phyloP scores from a whole-genome alignment of 2,888 invertebrate species.

The Eupithecia abbreviata region DNA sequence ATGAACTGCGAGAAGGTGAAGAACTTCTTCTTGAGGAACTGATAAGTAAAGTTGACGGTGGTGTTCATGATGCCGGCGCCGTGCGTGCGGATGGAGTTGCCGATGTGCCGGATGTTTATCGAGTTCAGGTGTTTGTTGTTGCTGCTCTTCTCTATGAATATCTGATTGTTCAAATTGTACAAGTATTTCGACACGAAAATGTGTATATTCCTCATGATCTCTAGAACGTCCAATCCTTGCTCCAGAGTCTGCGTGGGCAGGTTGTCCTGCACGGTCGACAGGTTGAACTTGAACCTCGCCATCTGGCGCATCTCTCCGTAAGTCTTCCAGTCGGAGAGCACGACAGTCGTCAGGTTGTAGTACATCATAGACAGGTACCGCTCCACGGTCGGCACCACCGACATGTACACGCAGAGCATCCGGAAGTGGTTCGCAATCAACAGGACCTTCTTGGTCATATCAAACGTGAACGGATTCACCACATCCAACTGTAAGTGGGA shows the following conservation, averaged over 20 bases:
- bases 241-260: constrained; percentile 98
- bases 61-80: constrained; percentile 98
- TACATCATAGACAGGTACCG: constrained; percentile 97
- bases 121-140: constrained; percentile 97
- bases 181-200: constrained; percentile 96
- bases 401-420: constrained; percentile 83
- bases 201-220: constrained; percentile 98
- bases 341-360: constrained; percentile 98
- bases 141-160: constrained; percentile 96
- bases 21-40: constrained; percentile 96
- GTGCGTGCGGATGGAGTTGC: constrained; percentile 98
- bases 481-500: constrained; percentile 92
- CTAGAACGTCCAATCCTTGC: constrained; percentile 97
- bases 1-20: constrained; percentile 98
- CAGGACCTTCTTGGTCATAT: constrained; percentile 86
- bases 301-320: constrained; percentile 98
- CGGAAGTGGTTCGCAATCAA: constrained; percentile 84
- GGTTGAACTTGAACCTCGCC: constrained; percentile 91
- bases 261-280: constrained; percentile 94
- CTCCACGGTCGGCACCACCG: constrained; percentile 89
- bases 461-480: constrained; percentile 88
- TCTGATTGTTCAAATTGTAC: constrained; percentile 98
- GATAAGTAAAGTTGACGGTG: constrained; percentile 96
- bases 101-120: constrained; percentile 96
- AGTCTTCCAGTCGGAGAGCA: constrained; percentile 98